Evolutionary conservation across 1,140 invertebrate species (phyloP).

Genomic region (Drosophila asahinai): DNA sequence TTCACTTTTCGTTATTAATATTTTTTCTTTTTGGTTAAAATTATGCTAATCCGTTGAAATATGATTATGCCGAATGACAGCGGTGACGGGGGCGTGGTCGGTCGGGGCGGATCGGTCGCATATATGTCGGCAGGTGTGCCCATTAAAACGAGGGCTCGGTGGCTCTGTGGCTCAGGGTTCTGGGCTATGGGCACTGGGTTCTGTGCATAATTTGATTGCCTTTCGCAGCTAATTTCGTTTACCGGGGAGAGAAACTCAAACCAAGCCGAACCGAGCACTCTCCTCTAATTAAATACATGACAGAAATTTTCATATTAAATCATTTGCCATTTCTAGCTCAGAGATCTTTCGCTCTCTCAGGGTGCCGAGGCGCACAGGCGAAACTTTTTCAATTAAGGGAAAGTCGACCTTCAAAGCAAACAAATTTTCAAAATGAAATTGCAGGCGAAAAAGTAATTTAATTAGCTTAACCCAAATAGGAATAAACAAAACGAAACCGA

Average conservation of each 20-base stretch:
- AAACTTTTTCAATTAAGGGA: conserved; percentile 79
- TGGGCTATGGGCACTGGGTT: conserved; percentile 10
- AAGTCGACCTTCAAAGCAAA: conserved; percentile 74
- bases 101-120: conserved; percentile 15
- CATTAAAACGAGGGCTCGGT: conserved; percentile 18
- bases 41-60: conserved; percentile 84
- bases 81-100: conserved; percentile 44
- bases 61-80: conserved; percentile 83
- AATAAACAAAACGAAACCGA: conserved; percentile 41
- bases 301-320: conserved; percentile 62
- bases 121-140: conserved; percentile 64
- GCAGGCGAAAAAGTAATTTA: conserved; percentile 78
- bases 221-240: conserved; percentile 73
- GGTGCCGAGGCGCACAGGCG: conserved; percentile 1
- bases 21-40: conserved; percentile 66
- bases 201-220: conserved; percentile 79
- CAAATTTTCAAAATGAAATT: conserved; percentile 73
- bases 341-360: background rate
- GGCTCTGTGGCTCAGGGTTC: background rate
- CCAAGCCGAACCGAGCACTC: conserved; percentile 21
- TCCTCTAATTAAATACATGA: conserved; percentile 70
- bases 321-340: conserved; percentile 26
- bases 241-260: conserved; percentile 7
- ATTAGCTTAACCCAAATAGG: conserved; percentile 73
- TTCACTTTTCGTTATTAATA: conserved; percentile 84